These are phyloP conservation scores for Diabrotica balteata DNA, from an alignment of 2,888 invertebrate species.

Conservation along the genomic window DNA sequence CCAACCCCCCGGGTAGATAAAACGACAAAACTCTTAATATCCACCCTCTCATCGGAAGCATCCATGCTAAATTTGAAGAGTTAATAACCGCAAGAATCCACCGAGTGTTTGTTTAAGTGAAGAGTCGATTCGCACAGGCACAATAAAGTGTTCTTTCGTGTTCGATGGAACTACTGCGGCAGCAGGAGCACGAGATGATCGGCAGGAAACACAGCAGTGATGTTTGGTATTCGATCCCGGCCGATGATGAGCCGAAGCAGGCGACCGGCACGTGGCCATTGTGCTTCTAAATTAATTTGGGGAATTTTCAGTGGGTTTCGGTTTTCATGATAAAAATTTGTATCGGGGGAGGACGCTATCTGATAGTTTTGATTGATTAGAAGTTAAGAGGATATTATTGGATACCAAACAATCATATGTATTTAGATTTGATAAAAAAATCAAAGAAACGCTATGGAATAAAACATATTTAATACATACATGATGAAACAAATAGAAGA, in stretches of 20 bases:
- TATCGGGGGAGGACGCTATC: too few relatives aligned
- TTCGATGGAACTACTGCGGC: slow-evolving; percentile 1
- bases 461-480: too few relatives aligned
- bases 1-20: slow-evolving; percentile 18
- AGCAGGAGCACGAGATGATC: slow-evolving; percentile 25
- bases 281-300: slow-evolving; percentile 52
- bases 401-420: too few relatives aligned
- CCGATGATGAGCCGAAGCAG: slow-evolving; percentile 39
- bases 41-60: slow-evolving; percentile 28
- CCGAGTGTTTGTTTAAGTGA: slow-evolving; percentile 47
- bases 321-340: slow-evolving; percentile 19
- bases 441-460: too few relatives aligned
- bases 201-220: slow-evolving; percentile 42
- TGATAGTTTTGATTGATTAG: too few relatives aligned
- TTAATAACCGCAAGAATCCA: slow-evolving; percentile 50
- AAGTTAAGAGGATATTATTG: too few relatives aligned
- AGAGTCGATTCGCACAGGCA: slow-evolving; percentile 41
- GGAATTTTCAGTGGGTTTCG: slow-evolving; percentile 35
- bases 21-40: slow-evolving; percentile 15
- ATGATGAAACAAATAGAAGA: too few relatives aligned
- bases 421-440: too few relatives aligned
- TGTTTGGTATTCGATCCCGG: slow-evolving; percentile 29
- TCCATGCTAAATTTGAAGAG: slow-evolving; percentile 41
- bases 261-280: slow-evolving; percentile 45
- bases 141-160: slow-evolving; percentile 40